These are phyloP conservation scores for Cheilosia variabilis DNA, from an alignment of 2,888 invertebrate genomes.

Conservation along the genomic window DNA sequence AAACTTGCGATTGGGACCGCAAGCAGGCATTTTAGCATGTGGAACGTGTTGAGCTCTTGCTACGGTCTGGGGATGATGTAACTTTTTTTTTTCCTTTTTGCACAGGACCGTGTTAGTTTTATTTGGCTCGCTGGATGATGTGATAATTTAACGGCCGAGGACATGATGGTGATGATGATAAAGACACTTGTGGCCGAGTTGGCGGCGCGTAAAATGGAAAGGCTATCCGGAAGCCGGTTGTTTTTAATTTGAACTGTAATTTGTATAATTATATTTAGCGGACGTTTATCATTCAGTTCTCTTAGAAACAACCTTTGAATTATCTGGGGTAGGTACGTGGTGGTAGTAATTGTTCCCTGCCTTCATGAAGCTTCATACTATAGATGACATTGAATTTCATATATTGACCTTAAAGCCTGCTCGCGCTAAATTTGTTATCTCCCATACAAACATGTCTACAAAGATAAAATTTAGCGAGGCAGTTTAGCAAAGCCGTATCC, in stretches of 20 bases:
- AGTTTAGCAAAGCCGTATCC: too few species aligned
- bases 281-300: too few species aligned
- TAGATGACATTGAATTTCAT: too few species aligned
- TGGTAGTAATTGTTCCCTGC: too few species aligned
- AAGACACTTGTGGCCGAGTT: conserved; percentile 38
- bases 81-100: conserved; percentile 18
- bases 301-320: too few species aligned
- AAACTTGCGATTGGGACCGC: conserved; percentile 53
- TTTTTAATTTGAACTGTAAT: neutral
- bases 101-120: conserved; percentile 54
- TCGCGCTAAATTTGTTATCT: too few species aligned
- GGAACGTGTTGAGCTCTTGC: conserved; percentile 38
- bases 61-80: conserved; percentile 47
- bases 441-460: too few species aligned
- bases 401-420: too few species aligned
- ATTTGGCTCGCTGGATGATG: conserved; percentile 58
- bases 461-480: too few species aligned
- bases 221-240: neutral
- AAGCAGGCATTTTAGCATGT: conserved; percentile 61
- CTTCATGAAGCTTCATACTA: too few species aligned
- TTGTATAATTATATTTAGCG: too few species aligned
- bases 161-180: conserved; percentile 40
- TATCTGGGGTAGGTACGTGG: too few species aligned
- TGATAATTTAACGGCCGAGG: conserved; percentile 69
- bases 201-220: conserved; percentile 12